A percentile compares a stretch with the other conserved stretches of the same genome.
phyloP scores from a whole-genome alignment of 2,113 vertebrate species.

The Macrotis lagotis region DNA sequence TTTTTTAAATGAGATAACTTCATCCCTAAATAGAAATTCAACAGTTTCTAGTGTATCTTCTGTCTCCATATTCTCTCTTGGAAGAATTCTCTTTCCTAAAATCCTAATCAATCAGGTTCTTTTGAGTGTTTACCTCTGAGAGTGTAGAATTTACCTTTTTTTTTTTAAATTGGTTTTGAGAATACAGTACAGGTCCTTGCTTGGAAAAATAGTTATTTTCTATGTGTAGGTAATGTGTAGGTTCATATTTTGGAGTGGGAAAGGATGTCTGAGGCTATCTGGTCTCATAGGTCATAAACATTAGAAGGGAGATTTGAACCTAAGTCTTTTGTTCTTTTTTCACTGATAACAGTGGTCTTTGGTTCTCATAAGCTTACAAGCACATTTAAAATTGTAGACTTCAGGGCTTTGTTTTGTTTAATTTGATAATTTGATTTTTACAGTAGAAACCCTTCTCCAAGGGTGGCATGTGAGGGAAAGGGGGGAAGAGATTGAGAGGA shows the following conservation, averaged over 20 bases:
- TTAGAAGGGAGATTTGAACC: background rate
- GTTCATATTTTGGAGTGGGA: background rate
- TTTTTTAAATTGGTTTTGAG: background rate
- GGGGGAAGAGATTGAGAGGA: background rate
- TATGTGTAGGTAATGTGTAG: background rate
- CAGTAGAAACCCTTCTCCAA: background rate
- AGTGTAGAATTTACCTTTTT: background rate
- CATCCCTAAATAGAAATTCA: background rate
- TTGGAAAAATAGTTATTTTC: background rate
- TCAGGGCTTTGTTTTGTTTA: slow-evolving; percentile 7
- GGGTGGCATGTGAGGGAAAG: background rate
- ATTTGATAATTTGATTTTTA: background rate
- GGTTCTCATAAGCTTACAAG: background rate
- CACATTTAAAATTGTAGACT: background rate
- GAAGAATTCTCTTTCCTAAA: background rate
- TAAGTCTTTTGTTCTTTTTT: background rate
- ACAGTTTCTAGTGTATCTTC: background rate
- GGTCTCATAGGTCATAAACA: background rate
- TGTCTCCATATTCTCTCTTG: background rate
- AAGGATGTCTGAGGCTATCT: background rate
- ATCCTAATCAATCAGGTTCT: background rate
- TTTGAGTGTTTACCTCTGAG: background rate
- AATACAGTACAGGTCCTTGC: background rate
- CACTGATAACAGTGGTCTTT: background rate
- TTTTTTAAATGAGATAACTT: background rate